Evolutionary conservation across 1,140 invertebrate species (phyloP).

Genomic region (Cotesia glomerata): DNA sequence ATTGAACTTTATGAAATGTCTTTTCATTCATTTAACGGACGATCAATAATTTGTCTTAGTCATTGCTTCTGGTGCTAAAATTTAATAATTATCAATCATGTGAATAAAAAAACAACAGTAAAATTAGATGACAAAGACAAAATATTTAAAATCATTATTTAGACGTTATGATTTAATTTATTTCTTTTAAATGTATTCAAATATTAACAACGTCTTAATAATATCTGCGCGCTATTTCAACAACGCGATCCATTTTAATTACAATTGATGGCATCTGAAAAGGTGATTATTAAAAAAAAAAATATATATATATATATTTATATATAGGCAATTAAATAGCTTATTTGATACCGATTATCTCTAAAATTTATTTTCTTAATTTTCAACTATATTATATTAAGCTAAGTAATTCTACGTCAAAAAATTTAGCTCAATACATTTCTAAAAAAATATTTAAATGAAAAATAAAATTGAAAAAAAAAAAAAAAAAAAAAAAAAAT

Average conservation of each 20-base stretch:
- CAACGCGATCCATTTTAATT: neutral
- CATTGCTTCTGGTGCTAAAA: no score
- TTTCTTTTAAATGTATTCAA: neutral
- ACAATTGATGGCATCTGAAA: slow-evolving; percentile 38
- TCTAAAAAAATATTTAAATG: slow-evolving; percentile 9
- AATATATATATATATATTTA: neutral
- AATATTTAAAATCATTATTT: no score
- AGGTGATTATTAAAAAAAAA: slow-evolving; percentile 23
- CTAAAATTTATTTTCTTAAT: no score
- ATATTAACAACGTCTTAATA: neutral
- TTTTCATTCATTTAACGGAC: no score
- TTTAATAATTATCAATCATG: no score
- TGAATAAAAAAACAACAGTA: no score
- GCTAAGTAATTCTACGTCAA: neutral
- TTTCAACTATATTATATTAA: neutral
- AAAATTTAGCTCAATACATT: neutral
- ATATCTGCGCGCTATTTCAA: neutral
- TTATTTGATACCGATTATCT: neutral
- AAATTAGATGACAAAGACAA: no score
- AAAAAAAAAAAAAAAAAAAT: no score
- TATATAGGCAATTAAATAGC: neutral
- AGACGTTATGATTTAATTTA: neutral
- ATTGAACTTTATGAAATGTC: no score
- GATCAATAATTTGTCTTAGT: no score
- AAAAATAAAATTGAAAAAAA: neutral